Percentiles rank a stretch among this genome's conserved stretches.
phyloP scores from a whole-genome alignment of 1,140 invertebrate genomes.

The Ridgeia piscesae region DNA sequence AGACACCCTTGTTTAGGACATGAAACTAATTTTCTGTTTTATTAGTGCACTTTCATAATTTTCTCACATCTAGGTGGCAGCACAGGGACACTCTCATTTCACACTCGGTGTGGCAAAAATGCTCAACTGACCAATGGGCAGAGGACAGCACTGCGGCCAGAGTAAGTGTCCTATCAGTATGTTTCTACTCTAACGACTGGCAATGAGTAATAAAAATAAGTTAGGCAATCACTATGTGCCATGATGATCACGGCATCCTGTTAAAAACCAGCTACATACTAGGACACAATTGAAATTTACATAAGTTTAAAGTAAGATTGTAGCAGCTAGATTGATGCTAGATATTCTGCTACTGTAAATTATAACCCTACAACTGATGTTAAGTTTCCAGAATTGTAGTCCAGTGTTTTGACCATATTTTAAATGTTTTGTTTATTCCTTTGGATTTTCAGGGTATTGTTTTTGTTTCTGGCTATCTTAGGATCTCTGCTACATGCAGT shows the following conservation, averaged over 20 bases:
- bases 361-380: no score
- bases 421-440: background rate
- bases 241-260: no score
- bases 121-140: conserved; percentile 85
- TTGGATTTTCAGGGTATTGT: no score
- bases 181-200: background rate
- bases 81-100: conserved; percentile 73
- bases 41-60: background rate
- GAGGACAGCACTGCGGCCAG: conserved; percentile 75
- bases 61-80: conserved; percentile 36
- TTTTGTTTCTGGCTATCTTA: no score
- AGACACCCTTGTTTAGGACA: no score
- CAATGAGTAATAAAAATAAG: no score
- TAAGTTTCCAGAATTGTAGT: no score
- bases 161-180: background rate
- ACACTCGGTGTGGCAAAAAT: conserved; percentile 81
- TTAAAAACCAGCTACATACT: no score
- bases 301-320: no score
- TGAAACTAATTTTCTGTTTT: background rate
- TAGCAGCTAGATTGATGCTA: background rate
- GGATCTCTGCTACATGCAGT: no score
- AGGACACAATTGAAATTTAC: no score
- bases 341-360: background rate
- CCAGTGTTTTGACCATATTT: background rate
- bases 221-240: no score